Evolutionary conservation across 2,113 vertebrate genomes (phyloP).

Genomic region (Pavo muticus): DNA sequence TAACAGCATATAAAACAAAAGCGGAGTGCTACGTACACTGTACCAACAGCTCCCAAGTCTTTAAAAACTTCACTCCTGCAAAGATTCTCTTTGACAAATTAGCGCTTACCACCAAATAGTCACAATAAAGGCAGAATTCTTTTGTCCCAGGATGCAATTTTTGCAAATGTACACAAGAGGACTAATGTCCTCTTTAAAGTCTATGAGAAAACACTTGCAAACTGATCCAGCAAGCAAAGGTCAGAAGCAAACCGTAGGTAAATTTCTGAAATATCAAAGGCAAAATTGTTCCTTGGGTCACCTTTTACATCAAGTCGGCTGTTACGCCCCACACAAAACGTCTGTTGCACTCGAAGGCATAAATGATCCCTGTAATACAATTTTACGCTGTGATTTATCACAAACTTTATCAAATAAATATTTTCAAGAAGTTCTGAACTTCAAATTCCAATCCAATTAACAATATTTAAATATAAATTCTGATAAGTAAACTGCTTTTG

Average conservation of each 20-base stretch:
- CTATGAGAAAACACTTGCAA: not conserved
- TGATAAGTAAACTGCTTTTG: not conserved
- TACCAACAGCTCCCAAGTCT: not conserved
- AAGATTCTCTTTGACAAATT: not conserved
- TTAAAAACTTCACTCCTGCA: not conserved
- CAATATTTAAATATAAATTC: not conserved
- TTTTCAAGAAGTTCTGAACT: not conserved
- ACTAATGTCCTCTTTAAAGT: not conserved
- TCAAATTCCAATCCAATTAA: not conserved
- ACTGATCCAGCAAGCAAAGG: not conserved
- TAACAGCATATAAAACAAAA: not conserved
- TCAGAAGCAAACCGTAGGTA: not conserved
- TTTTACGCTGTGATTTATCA: rapidly evolving
- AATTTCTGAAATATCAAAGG: not conserved
- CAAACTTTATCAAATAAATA: not conserved
- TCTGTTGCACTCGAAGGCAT: not conserved
- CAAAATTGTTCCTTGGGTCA: not conserved
- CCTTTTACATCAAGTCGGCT: not conserved
- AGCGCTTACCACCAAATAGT: not conserved
- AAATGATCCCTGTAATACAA: not conserved
- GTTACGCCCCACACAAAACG: not conserved
- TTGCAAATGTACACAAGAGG: not conserved
- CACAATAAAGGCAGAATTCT: not conserved
- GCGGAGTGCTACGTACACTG: not conserved
- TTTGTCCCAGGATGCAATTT: not conserved